Evolutionary conservation across 1,140 invertebrate species (phyloP).

Genomic region (Atta texana): DNA sequence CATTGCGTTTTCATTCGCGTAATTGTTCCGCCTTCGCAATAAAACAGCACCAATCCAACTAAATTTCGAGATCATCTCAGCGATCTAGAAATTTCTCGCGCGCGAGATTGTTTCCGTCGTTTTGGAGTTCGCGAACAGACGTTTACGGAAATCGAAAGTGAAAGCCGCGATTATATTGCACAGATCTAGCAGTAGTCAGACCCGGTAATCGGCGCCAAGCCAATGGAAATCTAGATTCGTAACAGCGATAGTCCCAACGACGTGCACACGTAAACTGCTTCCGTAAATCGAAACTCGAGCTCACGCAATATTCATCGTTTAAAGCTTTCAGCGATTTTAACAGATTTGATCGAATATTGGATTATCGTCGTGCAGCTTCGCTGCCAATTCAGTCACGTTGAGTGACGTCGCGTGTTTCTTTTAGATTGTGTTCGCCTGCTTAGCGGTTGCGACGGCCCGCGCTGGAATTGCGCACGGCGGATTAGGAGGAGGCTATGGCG

Average conservation of each 20-base stretch:
- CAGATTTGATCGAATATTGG: neutral
- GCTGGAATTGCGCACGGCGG: conserved; percentile 84
- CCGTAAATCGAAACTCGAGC: conserved; percentile 57
- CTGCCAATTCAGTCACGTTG: neutral
- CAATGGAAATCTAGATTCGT: conserved; percentile 75
- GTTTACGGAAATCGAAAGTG: conserved; percentile 79
- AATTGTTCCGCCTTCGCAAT: conserved; percentile 14
- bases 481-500: conserved; percentile 80
- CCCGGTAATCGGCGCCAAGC: conserved; percentile 76
- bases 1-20: conserved; percentile 15
- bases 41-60: neutral
- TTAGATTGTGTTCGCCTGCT: conserved; percentile 85
- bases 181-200: conserved; percentile 50
- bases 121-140: conserved; percentile 44
- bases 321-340: neutral
- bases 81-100: conserved; percentile 27
- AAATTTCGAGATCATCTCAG: conserved; percentile 43
- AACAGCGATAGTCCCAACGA: conserved; percentile 41
- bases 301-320: conserved; percentile 9
- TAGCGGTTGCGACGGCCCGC: conserved; percentile 85
- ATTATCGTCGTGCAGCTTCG: neutral
- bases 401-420: conserved; percentile 17
- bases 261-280: conserved; percentile 39
- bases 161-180: conserved; percentile 79
- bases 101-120: conserved; percentile 23